Percentiles rank a stretch among this genome's conserved stretches.
Conservation (phyloP, 2,888 invertebrate genomes). For the Rhopalosiphum nymphaeae region DNA sequence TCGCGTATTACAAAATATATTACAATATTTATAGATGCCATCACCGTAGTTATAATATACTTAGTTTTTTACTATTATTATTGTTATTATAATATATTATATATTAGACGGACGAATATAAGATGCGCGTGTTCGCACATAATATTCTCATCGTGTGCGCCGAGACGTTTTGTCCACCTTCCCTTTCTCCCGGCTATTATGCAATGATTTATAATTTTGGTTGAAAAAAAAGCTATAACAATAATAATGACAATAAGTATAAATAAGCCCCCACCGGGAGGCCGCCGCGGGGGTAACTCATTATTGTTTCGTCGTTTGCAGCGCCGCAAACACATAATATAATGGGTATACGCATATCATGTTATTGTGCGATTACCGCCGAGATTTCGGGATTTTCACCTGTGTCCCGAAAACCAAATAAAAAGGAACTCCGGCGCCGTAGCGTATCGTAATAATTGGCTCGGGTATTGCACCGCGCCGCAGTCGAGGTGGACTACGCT, state of each 20-base stretch:
- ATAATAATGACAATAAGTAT: slow-evolving; percentile 20
- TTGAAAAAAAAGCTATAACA: not conserved
- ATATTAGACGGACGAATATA: not conserved
- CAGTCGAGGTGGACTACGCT: not conserved
- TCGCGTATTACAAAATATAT: not conserved
- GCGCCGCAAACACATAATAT: slow-evolving; percentile 14
- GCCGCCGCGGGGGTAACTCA: slow-evolving; percentile 52
- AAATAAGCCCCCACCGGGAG: slow-evolving; percentile 43
- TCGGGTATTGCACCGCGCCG: not conserved
- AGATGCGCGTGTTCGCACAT: slow-evolving; percentile 37
- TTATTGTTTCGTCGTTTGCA: slow-evolving; percentile 23
- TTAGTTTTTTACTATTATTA: not conserved
- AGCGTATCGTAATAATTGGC: slow-evolving; percentile 16
- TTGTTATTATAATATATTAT: not conserved
- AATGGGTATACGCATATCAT: not conserved
- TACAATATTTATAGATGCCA: not conserved
- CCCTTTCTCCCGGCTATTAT: not conserved
- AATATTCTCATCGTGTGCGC: slow-evolving; percentile 11
- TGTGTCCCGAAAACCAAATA: slow-evolving; percentile 17
- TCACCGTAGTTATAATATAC: not conserved
- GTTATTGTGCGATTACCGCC: not conserved
- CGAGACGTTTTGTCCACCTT: not conserved
- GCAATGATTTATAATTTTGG: slow-evolving; percentile 40
- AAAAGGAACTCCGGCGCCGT: not conserved
- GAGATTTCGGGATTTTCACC: slow-evolving; percentile 38